phyloP scores from a whole-genome alignment of 2,888 invertebrate genomes.

The Ypsolopha sequella region DNA sequence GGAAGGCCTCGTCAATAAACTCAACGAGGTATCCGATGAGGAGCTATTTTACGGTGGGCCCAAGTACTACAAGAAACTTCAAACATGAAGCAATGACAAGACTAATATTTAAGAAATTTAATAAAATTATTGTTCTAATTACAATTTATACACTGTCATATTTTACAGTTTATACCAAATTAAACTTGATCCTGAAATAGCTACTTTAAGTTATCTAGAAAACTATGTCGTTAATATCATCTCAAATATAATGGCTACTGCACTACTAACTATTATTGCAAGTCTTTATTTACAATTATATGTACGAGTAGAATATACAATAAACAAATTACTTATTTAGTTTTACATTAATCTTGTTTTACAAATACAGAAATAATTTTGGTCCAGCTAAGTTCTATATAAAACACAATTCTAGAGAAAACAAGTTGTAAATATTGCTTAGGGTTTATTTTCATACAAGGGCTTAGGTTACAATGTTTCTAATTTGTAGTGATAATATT shows the following conservation, averaged over 20 bases:
- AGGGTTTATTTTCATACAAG: conserved; percentile 18
- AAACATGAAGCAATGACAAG: background rate
- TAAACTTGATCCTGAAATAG: conserved; percentile 33
- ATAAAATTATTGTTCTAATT: conserved; percentile 66
- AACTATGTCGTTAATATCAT: conserved; percentile 50
- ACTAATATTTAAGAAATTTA: conserved; percentile 60
- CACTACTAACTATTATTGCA: conserved; percentile 60
- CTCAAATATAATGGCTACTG: conserved; percentile 36
- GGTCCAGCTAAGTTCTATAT: conserved; percentile 69
- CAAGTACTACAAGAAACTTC: too few relatives aligned
- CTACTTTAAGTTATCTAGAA: conserved; percentile 33
- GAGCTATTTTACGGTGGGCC: too few relatives aligned
- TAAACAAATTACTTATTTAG: conserved; percentile 33
- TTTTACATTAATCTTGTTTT: conserved; percentile 42
- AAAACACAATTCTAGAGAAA: conserved; percentile 57
- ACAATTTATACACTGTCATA: conserved; percentile 64
- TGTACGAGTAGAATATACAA: conserved; percentile 43
- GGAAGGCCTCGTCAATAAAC: too few relatives aligned
- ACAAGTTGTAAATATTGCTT: conserved; percentile 45
- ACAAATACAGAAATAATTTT: conserved; percentile 59
- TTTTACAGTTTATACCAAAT: conserved; percentile 38
- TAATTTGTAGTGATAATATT: too few relatives aligned
- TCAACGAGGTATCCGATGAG: too few relatives aligned
- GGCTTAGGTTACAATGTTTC: too few relatives aligned
- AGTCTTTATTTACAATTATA: conserved; percentile 52